A percentile compares a stretch with the other conserved stretches of the same genome.
These are phyloP conservation scores for Gallirallus australis DNA, from an alignment of 2,797 vertebrate species.

Conservation along the genomic window DNA sequence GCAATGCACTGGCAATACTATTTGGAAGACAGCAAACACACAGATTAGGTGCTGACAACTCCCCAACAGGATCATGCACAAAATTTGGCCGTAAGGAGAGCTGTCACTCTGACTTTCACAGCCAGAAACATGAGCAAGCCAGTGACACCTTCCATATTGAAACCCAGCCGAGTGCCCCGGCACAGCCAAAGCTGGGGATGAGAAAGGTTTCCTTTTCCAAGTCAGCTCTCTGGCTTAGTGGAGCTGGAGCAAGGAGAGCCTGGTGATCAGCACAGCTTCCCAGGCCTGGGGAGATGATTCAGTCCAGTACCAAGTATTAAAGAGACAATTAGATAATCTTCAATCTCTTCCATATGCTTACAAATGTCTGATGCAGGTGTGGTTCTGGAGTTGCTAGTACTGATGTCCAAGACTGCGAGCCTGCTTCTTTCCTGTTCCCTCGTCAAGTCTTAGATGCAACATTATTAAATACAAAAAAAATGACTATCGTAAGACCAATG, in stretches of 20 bases:
- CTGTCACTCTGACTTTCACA: slow-evolving; percentile 8
- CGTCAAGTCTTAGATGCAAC: not conserved
- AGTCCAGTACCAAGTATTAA: not conserved
- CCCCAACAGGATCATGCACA: not conserved
- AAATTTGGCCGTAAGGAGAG: not conserved
- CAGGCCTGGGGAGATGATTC: not conserved
- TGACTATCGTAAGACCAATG: not conserved
- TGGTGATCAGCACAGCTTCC: not conserved
- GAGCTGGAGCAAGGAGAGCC: not conserved
- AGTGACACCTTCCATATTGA: slow-evolving; percentile 22
- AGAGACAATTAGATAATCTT: slow-evolving; percentile 8
- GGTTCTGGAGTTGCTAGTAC: not conserved
- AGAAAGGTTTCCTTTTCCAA: not conserved
- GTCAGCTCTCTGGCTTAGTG: not conserved
- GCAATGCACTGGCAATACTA: slow-evolving; percentile 12
- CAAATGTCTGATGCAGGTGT: slow-evolving; percentile 7
- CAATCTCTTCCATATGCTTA: slow-evolving; percentile 23
- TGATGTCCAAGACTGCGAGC: not conserved
- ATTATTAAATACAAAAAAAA: not conserved
- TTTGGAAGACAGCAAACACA: not conserved
- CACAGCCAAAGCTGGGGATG: not conserved
- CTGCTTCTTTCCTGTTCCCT: not conserved
- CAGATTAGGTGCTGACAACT: slow-evolving; percentile 52
- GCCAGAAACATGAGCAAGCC: not conserved
- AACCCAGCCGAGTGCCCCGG: not conserved